Percentiles rank a stretch among this genome's conserved stretches.
Evolutionary conservation across 2,113 vertebrate species (phyloP).

Genomic region (Heptranchias perlo): DNA sequence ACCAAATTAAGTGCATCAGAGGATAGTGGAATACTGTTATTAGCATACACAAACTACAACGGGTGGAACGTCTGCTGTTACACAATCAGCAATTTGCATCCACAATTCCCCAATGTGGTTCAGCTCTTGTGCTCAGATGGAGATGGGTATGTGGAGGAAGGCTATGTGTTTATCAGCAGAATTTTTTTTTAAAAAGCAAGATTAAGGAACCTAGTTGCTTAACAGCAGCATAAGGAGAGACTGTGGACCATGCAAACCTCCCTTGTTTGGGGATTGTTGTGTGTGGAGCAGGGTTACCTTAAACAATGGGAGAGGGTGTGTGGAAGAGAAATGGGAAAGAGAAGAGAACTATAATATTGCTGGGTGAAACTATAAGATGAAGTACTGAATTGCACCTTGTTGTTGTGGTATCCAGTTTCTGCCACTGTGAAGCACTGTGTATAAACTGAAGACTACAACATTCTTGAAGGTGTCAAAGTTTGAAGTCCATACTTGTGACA

Average conservation of each 20-base stretch:
- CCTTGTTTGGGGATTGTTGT: not conserved
- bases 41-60: not conserved
- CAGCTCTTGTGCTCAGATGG: not conserved
- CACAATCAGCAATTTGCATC: not conserved
- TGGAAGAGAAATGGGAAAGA: not conserved
- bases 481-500: not conserved
- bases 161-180: not conserved
- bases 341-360: not conserved
- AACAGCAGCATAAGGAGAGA: not conserved
- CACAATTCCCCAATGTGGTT: not conserved
- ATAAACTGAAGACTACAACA: not conserved
- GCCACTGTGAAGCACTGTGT: not conserved
- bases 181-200: not conserved
- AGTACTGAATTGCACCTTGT: not conserved
- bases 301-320: not conserved
- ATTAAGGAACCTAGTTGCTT: not conserved
- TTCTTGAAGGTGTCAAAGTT: not conserved
- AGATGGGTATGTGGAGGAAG: not conserved
- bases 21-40: not conserved
- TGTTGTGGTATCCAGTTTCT: not conserved
- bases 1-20: not conserved
- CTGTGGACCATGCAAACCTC: not conserved
- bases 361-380: not conserved
- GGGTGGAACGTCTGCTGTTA: not conserved
- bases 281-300: not conserved